A percentile compares a stretch with the other conserved stretches of the same genome.
phyloP scores from a whole-genome alignment of 2,113 vertebrate species.

The zebrafish (Danio rerio) region GRCz12tu NC_133194.1:38778501-38779000 shows the following conservation, averaged over 20 bases:
- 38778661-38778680: background rate
- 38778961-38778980: background rate
- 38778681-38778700: background rate
- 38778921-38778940: conserved; percentile 41
- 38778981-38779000: conserved; percentile 21
- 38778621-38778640: too few species aligned
- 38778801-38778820: conserved; percentile 52
- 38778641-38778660: background rate
- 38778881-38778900: conserved; percentile 26
- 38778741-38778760: background rate
- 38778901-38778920: background rate
- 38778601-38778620: too few species aligned
- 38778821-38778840: conserved; percentile 42
- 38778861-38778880: conserved; percentile 22
- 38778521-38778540: too few species aligned
- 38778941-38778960: conserved; percentile 22
- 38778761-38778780: background rate
- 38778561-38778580: too few species aligned
- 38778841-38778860: background rate
- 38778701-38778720: background rate
- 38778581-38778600: too few species aligned
- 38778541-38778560: too few species aligned
- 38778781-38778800: background rate
- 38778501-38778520: too few species aligned
- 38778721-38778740: background rate